Evolutionary conservation across 2,797 vertebrate species (phyloP).

Genomic region (Spinus pinus): DNA sequence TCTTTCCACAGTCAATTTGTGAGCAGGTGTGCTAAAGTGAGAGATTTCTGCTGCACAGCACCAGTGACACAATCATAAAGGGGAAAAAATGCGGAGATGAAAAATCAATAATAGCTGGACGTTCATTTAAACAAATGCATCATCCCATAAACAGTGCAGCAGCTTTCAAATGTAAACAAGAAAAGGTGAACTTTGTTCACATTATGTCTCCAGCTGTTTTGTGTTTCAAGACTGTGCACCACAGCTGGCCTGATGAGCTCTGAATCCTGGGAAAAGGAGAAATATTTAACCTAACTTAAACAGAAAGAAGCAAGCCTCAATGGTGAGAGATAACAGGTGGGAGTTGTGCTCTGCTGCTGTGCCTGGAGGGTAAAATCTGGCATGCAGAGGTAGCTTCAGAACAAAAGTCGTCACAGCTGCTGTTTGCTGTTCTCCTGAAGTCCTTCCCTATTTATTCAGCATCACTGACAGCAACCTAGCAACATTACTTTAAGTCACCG

Average conservation of each 20-base stretch:
- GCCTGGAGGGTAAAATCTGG: constrained; percentile 67
- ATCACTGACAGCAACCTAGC: constrained; percentile 63
- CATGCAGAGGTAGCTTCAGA: constrained; percentile 65
- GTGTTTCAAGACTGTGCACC: constrained; percentile 66
- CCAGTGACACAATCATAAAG: constrained; percentile 38
- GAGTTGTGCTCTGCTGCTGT: constrained; percentile 55
- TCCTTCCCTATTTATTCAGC: constrained; percentile 71
- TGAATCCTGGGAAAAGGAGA: constrained; percentile 74
- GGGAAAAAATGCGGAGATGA: not conserved
- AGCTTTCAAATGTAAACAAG: constrained; percentile 76
- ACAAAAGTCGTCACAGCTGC: constrained; percentile 69
- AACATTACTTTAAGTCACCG: constrained; percentile 35
- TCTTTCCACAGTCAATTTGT: not conserved
- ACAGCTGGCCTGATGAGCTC: constrained; percentile 73
- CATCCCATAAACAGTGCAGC: constrained; percentile 73
- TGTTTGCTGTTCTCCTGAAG: constrained; percentile 66
- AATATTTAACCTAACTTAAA: constrained; percentile 69
- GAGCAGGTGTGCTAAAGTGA: constrained; percentile 24
- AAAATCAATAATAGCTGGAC: constrained; percentile 70
- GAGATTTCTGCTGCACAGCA: constrained; percentile 27
- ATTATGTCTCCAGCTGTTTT: constrained; percentile 77
- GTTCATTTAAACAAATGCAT: constrained; percentile 77
- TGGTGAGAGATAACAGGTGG: constrained; percentile 74
- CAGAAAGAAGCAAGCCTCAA: constrained; percentile 51
- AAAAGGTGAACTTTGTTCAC: constrained; percentile 76